Evolutionary conservation across 2,797 vertebrate genomes (phyloP), one percentile per base, ranked within the genome.

Genomic region (Pyrocephalus nanus): DNA sequence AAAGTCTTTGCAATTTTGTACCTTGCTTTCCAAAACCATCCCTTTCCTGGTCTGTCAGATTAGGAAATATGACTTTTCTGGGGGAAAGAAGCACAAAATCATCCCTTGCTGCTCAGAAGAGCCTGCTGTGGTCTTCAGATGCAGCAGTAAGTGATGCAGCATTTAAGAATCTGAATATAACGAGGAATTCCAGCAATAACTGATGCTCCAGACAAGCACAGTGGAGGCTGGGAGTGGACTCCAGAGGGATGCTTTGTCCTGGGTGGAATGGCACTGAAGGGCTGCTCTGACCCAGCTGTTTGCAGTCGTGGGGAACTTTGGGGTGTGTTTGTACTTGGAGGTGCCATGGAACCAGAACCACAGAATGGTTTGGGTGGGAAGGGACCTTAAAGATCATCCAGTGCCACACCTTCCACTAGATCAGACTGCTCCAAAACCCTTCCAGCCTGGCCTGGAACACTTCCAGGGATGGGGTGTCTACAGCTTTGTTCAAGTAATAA

Each of bases 61-160:
- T 4, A 80, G 54, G 43, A 90, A 83, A 86, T 17, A 54, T 0
- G 0, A 36, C 32, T 69, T 66, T n/a, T 15, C 29, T 42, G 20
- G 29, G 12, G n/a, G 12, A 95, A 95, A 88, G 38, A 69, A 93
- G 76, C 79, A 61, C 61, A 92, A 45, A 79, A 88, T 62, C 72
- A 90, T 30, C 45, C 25, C 18, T 10, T 47, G 30, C 48, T 70
- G 32, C 53, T 67, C 48, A 23, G 67, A 84, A 84, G 38, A 90
- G 67, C 27, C 67, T 61, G 4, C 72, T 50, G 36, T 15, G 40
- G 38, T 91, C 65, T 72, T 64, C 50, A 36, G 47, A 54, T 20
- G 38, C 51, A 57, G 47, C 83, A 72, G 18, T 6, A 83, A 21
- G 38, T 12, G 34, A 70, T 78, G 36, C 25, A 76, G 9, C n/a